A percentile compares a stretch with the other conserved stretches of the same genome.
These are phyloP conservation scores for Chelidonichthys spinosus DNA, from an alignment of 2,797 vertebrate species.

Conservation along the genomic window DNA sequence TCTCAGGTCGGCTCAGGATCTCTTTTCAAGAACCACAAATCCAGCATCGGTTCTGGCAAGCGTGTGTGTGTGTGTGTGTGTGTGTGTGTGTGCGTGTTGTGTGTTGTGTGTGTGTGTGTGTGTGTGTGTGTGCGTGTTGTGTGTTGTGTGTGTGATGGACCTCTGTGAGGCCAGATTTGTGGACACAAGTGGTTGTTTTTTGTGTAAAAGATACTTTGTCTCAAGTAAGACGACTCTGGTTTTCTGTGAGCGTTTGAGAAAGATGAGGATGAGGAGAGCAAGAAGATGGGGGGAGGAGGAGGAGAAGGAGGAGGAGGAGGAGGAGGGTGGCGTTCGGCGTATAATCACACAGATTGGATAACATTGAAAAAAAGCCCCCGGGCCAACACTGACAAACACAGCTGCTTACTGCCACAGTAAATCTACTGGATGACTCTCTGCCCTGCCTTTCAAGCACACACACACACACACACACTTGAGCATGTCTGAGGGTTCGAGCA, in stretches of 20 bases:
- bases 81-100: neutral
- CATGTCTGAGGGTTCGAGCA: constrained; percentile 64
- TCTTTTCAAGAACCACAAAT: constrained; percentile 38
- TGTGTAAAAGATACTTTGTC: constrained; percentile 17
- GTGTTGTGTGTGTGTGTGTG: neutral
- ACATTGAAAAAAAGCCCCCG: constrained; percentile 62
- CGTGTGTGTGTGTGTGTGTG: neutral
- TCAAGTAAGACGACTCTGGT: constrained; percentile 21
- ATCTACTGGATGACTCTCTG: constrained; percentile 74
- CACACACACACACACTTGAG: constrained; percentile 39
- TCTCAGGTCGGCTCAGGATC: constrained; percentile 29
- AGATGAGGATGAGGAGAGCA: constrained; percentile 22
- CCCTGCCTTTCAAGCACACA: constrained; percentile 55
- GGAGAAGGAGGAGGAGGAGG: constrained; percentile 20
- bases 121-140: neutral
- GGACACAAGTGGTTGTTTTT: neutral
- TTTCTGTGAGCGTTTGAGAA: constrained; percentile 38
- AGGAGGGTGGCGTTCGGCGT: constrained; percentile 41
- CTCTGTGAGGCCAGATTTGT: too few species aligned
- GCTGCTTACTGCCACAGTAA: constrained; percentile 80
- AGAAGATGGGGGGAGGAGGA: constrained; percentile 25
- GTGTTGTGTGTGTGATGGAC: neutral
- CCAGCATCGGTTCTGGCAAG: constrained; percentile 10
- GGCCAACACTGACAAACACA: constrained; percentile 76
- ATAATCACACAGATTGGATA: constrained; percentile 69